Percentiles rank a stretch among this genome's conserved stretches.
These are phyloP conservation scores for Xyliphius kryptos DNA, from an alignment of 2,113 vertebrate species.

Conservation along the genomic window DNA sequence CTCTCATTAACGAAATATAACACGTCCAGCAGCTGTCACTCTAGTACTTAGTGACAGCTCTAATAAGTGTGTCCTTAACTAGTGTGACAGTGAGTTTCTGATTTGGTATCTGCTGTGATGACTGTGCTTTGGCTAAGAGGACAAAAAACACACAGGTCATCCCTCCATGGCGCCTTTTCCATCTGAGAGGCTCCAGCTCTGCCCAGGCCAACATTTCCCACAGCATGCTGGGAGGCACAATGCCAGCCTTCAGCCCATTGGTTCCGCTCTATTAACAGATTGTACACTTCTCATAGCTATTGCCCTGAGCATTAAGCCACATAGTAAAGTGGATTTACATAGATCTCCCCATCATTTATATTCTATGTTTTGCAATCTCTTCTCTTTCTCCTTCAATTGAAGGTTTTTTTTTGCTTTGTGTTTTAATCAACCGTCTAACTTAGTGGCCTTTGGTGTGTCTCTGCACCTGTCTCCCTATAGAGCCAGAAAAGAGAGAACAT, in stretches of 20 bases:
- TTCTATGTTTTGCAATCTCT: no score
- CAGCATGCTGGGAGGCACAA: constrained; percentile 74
- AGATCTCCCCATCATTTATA: no score
- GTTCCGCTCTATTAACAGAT: constrained; percentile 98
- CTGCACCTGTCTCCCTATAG: constrained; percentile 68
- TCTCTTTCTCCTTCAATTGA: no score
- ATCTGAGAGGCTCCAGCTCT: constrained; percentile 67
- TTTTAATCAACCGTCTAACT: constrained; percentile 40
- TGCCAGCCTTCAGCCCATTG: constrained; percentile 73
- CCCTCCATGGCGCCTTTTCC: constrained; percentile 53
- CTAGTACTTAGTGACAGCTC: constrained; percentile 36
- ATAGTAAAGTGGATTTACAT: constrained; percentile 26
- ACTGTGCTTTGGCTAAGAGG: constrained; percentile 50
- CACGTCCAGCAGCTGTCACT: constrained; percentile 44
- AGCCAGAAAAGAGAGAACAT: constrained; percentile 45
- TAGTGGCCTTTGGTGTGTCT: constrained; percentile 51
- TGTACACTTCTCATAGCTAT: constrained; percentile 94
- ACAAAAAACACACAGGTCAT: constrained; percentile 58
- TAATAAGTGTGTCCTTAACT: constrained; percentile 49
- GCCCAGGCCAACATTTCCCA: constrained; percentile 80
- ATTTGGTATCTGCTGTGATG: constrained; percentile 43
- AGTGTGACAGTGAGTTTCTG: constrained; percentile 47
- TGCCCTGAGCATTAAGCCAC: constrained; percentile 47
- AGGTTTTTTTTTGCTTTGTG: constrained; percentile 17
- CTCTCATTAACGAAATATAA: constrained; percentile 46